Conservation (phyloP, 64 coral and sea anemone genomes). For the Actinia equina region DNA sequence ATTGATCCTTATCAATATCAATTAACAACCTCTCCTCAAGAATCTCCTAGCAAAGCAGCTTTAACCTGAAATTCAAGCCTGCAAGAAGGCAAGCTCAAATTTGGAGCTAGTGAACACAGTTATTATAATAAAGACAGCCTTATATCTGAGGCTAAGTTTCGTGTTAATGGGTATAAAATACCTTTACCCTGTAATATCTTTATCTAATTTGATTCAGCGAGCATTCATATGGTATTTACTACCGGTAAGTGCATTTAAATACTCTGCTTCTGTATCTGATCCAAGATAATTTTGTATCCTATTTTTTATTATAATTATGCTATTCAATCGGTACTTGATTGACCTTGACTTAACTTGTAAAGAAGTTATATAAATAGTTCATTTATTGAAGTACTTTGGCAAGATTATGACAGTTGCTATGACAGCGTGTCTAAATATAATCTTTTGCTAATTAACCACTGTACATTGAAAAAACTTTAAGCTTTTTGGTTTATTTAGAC, state of each 20-base stretch:
- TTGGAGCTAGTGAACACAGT: not conserved
- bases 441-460: conserved; percentile 3
- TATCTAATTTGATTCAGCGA: not conserved
- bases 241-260: not conserved
- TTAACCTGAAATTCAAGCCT: not conserved
- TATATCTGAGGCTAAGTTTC: not conserved
- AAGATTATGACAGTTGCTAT: conserved; percentile 14
- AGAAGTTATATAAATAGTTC: not conserved
- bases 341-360: conserved; percentile 3
- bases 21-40: not conserved
- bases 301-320: conserved; percentile 11
- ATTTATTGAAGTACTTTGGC: not conserved
- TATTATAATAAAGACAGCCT: not conserved
- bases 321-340: not conserved
- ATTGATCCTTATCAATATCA: not conserved
- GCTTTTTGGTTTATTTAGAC: not conserved
- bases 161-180: not conserved
- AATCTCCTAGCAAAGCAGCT: not conserved
- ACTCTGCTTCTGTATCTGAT: not conserved
- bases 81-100: not conserved
- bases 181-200: not conserved
- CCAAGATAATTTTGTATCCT: not conserved
- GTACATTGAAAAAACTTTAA: not conserved
- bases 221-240: not conserved
- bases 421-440: not conserved